phyloP scores from a whole-genome alignment of 1,140 invertebrate genomes.

The Pseudachorutes palmiensis region DNA sequence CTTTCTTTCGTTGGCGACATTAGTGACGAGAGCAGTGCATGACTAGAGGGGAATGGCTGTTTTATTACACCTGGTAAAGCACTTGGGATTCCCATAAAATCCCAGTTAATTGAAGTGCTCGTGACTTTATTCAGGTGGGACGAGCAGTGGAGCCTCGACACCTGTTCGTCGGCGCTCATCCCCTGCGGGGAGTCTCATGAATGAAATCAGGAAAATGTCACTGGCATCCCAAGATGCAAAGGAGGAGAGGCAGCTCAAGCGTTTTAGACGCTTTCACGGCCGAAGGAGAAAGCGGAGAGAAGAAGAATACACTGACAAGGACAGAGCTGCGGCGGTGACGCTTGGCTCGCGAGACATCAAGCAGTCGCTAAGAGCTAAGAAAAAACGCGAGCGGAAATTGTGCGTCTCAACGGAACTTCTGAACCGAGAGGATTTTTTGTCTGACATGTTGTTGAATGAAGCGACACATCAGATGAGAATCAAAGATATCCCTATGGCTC shows the following conservation, averaged over 20 bases:
- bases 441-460: slow-evolving; percentile 51
- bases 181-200: slow-evolving; percentile 19
- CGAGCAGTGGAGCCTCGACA: slow-evolving; percentile 8
- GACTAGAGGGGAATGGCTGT: too few species aligned
- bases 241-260: slow-evolving; percentile 24
- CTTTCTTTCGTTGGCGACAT: too few species aligned
- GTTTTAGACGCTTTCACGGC: slow-evolving; percentile 5
- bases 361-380: slow-evolving; percentile 67
- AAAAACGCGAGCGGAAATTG: slow-evolving; percentile 63
- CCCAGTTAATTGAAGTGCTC: neutral
- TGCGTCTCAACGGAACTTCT: slow-evolving; percentile 47
- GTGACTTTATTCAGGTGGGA: neutral
- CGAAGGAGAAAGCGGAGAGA: slow-evolving; percentile 43
- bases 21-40: too few species aligned
- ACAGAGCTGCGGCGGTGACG: slow-evolving; percentile 76
- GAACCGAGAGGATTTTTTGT: slow-evolving; percentile 68
- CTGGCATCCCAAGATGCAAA: slow-evolving; percentile 34
- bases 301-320: slow-evolving; percentile 81
- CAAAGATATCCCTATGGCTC: slow-evolving; percentile 48
- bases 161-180: slow-evolving; percentile 15
- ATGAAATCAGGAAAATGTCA: slow-evolving; percentile 38
- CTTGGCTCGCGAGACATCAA: slow-evolving; percentile 75
- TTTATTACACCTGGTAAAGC: too few species aligned
- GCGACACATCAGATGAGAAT: slow-evolving; percentile 31
- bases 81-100: too few species aligned